Conservation (phyloP, 2,888 invertebrate species). For the Lathronympha strigana region DNA sequence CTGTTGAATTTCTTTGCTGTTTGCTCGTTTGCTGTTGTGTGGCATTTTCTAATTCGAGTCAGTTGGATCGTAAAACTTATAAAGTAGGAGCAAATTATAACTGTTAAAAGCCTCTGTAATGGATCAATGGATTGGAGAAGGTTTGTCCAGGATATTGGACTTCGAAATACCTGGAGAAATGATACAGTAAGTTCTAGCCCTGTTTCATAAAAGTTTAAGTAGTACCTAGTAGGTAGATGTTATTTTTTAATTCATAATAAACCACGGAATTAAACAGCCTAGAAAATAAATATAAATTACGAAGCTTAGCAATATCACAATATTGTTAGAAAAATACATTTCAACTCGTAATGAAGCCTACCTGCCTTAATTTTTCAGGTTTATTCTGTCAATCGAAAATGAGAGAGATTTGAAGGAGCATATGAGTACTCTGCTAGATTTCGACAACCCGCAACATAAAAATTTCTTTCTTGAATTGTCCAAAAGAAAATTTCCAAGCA, state of each 20-base stretch:
- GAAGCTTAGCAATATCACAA: neutral
- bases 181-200: conserved; percentile 81
- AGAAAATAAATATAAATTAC: neutral
- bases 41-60: conserved; percentile 22
- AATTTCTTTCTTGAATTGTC: conserved; percentile 86
- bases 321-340: neutral
- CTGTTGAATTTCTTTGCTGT: conserved; percentile 5
- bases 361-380: conserved; percentile 78
- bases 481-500: conserved; percentile 77
- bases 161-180: conserved; percentile 88
- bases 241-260: conserved; percentile 11
- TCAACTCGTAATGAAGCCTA: neutral
- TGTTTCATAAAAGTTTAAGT: neutral
- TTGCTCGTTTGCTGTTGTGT: conserved; percentile 3
- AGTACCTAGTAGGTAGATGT: conserved; percentile 14
- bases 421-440: conserved; percentile 89
- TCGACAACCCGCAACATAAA: conserved; percentile 86
- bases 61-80: neutral
- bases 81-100: neutral
- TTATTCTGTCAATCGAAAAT: conserved; percentile 88
- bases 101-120: conserved; percentile 60
- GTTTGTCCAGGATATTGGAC: conserved; percentile 86
- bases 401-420: conserved; percentile 90
- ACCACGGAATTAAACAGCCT: neutral
- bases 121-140: conserved; percentile 87